Evolutionary conservation across 2,113 vertebrate genomes (phyloP).

Genomic region (Oreotrochilus melanogaster): DNA sequence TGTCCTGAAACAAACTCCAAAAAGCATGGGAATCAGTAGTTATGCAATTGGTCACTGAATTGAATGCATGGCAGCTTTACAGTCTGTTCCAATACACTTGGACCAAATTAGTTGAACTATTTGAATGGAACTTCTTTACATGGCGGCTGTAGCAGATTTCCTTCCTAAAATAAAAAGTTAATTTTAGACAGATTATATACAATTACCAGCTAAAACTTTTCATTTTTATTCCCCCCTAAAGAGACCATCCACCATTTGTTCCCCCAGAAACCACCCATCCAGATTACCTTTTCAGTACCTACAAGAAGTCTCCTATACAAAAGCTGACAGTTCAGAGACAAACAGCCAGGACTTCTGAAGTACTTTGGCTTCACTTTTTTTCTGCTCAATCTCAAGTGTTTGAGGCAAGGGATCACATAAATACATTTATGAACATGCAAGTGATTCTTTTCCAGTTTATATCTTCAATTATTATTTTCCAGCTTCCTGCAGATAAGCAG

Average conservation of each 20-base stretch:
- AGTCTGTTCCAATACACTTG: background rate
- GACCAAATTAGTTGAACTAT: background rate
- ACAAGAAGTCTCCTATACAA: background rate
- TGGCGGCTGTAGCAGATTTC: background rate
- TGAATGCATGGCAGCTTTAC: background rate
- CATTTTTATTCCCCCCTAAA: background rate
- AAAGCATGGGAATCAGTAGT: background rate
- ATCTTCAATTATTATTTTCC: background rate
- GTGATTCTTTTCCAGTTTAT: background rate
- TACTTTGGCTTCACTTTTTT: background rate
- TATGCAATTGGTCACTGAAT: background rate
- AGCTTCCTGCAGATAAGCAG: background rate
- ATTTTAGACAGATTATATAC: background rate
- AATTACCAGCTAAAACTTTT: background rate
- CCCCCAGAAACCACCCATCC: background rate
- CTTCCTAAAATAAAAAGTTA: background rate
- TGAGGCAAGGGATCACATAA: background rate
- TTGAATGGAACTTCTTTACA: background rate
- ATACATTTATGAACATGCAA: background rate
- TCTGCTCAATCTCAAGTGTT: background rate
- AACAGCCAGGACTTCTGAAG: background rate
- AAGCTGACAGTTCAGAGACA: background rate
- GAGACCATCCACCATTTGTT: background rate
- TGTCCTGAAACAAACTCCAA: background rate
- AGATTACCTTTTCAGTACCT: background rate